Percentiles rank a stretch among this genome's conserved stretches.
phyloP scores from a whole-genome alignment of 2,888 invertebrate genomes.

The Petrolisthes manimaculis region DNA sequence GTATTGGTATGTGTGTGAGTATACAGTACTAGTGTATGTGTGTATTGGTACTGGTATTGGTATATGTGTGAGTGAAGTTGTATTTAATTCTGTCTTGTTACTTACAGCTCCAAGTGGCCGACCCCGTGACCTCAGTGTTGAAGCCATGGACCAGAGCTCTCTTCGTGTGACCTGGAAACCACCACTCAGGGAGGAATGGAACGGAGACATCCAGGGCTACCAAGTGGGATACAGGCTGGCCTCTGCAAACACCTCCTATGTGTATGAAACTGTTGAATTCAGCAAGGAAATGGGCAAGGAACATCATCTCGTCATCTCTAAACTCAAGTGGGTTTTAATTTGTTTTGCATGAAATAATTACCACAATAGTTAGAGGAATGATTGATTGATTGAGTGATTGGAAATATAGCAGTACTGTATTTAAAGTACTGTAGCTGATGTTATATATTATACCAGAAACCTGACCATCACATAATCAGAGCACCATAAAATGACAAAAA shows the following conservation, averaged over 20 bases:
- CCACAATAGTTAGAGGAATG: too few relatives aligned
- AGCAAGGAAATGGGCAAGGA: conserved; percentile 92
- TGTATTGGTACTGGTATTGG: not conserved
- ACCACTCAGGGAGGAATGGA: conserved; percentile 89
- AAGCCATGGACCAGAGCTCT: conserved; percentile 88
- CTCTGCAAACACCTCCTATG: conserved; percentile 83
- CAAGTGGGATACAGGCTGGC: conserved; percentile 86
- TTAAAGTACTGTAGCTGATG: too few relatives aligned
- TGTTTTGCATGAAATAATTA: too few relatives aligned
- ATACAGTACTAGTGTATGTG: not conserved
- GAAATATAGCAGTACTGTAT: too few relatives aligned
- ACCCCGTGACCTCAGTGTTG: conserved; percentile 76
- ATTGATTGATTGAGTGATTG: too few relatives aligned
- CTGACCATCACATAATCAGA: too few relatives aligned
- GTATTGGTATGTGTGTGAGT: too few relatives aligned
- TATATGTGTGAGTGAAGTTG: not conserved
- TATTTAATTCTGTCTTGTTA: not conserved
- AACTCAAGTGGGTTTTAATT: conserved; percentile 76
- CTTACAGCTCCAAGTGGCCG: conserved; percentile 67
- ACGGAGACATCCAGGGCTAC: conserved; percentile 90
- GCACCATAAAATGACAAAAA: too few relatives aligned
- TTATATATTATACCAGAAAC: too few relatives aligned
- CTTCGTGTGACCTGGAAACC: conserved; percentile 89
- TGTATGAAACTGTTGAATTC: conserved; percentile 92
- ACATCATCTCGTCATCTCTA: conserved; percentile 84